Base-by-base conservation (phyloP, 2,888 invertebrate genomes). In the Tenthredo amoena region DNA sequence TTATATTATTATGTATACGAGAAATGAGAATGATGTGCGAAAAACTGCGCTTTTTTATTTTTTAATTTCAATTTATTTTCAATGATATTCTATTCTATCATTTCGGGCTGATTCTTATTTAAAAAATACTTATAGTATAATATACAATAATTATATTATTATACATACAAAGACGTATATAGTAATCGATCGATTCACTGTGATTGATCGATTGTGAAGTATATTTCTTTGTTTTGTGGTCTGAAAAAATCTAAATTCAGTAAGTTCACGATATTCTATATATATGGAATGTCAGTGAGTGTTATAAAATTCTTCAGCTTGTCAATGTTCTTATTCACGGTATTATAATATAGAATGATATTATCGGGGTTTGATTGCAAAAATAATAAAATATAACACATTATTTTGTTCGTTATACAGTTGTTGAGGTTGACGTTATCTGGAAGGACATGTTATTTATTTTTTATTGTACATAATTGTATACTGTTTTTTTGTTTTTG, bases 191-290 rank as follows among this genome's bases (percentile, higher is more conserved):
- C 10, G 10, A 40, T 37, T 18, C 34, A 10, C 10, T 34, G 5
- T 9, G 18, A 55, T 55, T n/a, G n/a, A 72, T 37, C 21, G 71
- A 72, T 72, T 40, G 37, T n/a, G 71, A 72, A 37, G n/a, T 34
- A 85, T 85, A 85, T 85, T 5, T 85, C 83, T 84, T 71, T 55
- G n/a, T 7, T n/a, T 55, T n/a, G n/a, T 55, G 55, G n/a, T 55
- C 55, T 18, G n/a, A n/a, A 55, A n/a, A 55, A 55, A 50, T 50
- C 1, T 50, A 18, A 55, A 55, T 55, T n/a, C 7, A 6, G n/a
- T n/a, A n/a, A n/a, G 1, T 55, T 55, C n/a, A 55, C n/a, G n/a
- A 55, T 55, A 55, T 55, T n/a, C n/a, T n/a, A n/a, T 55, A 0
- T 55, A n/a, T 55, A 50, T n/a, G n/a, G 18, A n/a, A 55, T 55